Percentiles rank a stretch among this genome's conserved stretches.
Conservation (phyloP, 2,797 vertebrate genomes). For the Sarcoramphus papa region DNA sequence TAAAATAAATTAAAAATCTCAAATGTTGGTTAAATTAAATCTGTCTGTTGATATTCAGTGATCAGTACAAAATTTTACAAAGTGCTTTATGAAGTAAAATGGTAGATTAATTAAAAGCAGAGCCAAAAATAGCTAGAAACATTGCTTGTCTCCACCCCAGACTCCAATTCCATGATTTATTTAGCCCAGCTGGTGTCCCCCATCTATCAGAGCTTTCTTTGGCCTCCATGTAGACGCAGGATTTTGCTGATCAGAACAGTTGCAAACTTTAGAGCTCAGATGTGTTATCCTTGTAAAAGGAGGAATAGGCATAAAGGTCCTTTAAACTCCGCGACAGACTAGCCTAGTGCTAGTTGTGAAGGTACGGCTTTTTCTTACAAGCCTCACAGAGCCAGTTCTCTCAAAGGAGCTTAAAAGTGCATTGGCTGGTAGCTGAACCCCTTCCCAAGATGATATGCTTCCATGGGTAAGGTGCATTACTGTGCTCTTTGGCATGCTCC, state of each 20-base stretch:
- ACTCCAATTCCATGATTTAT: neutral
- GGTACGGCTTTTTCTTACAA: fast-evolving
- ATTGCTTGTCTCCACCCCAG: neutral
- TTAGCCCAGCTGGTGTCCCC: neutral
- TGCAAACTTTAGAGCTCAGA: neutral
- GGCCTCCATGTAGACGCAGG: neutral
- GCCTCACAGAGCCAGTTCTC: neutral
- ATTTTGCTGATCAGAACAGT: neutral
- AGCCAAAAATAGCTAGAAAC: neutral
- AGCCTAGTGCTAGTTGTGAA: neutral
- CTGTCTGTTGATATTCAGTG: neutral
- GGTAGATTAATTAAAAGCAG: neutral
- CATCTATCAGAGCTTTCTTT: neutral
- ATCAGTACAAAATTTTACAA: neutral
- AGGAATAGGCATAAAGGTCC: neutral
- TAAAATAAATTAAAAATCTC: constrained; percentile 24
- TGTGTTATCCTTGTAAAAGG: neutral
- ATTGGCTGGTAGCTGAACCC: neutral
- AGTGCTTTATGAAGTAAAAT: neutral
- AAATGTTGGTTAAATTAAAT: neutral
- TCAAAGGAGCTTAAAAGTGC: neutral
- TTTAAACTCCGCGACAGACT: neutral
- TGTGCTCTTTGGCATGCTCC: neutral
- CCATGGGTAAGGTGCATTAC: neutral
- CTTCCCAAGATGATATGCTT: neutral